phyloP scores from a whole-genome alignment of 2,113 vertebrate genomes.

The Dolichallabes microphthalmus region DNA sequence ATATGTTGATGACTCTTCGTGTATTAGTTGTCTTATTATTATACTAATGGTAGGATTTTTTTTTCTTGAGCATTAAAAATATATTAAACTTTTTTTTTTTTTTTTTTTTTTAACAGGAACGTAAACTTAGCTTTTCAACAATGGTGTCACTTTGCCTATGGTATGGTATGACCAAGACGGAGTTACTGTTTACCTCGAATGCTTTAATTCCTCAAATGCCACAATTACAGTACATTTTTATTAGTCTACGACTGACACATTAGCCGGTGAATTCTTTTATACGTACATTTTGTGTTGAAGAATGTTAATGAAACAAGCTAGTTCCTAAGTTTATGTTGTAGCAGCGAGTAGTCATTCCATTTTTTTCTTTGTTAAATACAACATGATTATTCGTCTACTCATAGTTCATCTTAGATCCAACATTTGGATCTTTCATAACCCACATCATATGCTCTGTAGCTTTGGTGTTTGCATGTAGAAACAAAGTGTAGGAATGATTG shows the following conservation, averaged over 20 bases:
- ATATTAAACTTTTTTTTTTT: neutral
- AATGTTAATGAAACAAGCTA: neutral
- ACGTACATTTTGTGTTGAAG: neutral
- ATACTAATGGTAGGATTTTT: neutral
- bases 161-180: too few species aligned
- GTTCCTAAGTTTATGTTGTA: neutral
- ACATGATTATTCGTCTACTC: neutral
- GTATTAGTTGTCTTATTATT: neutral
- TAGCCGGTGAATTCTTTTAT: neutral
- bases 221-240: neutral
- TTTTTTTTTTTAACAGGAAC: too few species aligned
- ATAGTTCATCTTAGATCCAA: neutral
- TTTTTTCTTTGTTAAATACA: neutral
- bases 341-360: neutral
- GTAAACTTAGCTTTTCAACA: too few species aligned
- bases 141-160: too few species aligned
- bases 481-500: conserved; percentile 21
- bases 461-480: neutral
- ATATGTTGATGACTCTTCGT: too few species aligned
- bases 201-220: neutral
- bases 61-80: neutral
- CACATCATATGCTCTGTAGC: too few species aligned
- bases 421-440: neutral
- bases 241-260: neutral
- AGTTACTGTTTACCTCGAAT: neutral